Evolutionary conservation across 2,797 vertebrate species (phyloP).

Genomic region (Podargus strigoides): DNA sequence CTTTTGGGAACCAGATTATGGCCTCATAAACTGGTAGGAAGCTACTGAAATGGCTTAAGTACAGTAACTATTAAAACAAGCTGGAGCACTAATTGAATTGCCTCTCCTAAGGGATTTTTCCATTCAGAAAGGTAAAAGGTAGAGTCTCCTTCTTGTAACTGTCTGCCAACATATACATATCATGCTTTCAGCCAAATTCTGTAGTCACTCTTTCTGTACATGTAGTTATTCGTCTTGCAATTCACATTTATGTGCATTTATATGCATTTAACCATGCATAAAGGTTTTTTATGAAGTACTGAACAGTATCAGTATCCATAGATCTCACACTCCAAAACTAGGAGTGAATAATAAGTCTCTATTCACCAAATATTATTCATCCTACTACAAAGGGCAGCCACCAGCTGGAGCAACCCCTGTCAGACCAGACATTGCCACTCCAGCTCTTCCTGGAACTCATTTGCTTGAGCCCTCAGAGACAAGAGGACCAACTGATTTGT

Average conservation of each 20-base stretch:
- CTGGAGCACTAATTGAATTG: slow-evolving; percentile 60
- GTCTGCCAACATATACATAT: background rate
- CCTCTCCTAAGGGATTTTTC: slow-evolving; percentile 57
- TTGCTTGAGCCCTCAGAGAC: background rate
- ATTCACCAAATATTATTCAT: background rate
- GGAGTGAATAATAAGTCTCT: background rate
- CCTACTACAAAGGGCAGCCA: background rate
- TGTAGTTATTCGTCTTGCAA: background rate
- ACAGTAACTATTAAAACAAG: slow-evolving; percentile 62
- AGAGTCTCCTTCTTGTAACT: background rate
- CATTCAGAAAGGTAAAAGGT: slow-evolving; percentile 49
- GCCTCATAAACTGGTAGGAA: slow-evolving; percentile 54
- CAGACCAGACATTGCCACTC: background rate
- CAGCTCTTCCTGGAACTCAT: background rate
- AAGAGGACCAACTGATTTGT: background rate
- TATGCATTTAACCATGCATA: too few relatives aligned
- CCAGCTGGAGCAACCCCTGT: background rate
- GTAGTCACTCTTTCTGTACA: background rate
- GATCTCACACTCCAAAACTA: background rate
- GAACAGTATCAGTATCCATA: background rate
- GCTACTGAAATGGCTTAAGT: slow-evolving; percentile 64
- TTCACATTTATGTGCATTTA: accelerated
- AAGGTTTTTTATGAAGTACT: background rate
- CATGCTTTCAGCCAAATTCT: background rate
- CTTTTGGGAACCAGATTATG: slow-evolving; percentile 65